Conservation (phyloP, 2,888 invertebrate species). For the Sisyra nigra region DNA sequence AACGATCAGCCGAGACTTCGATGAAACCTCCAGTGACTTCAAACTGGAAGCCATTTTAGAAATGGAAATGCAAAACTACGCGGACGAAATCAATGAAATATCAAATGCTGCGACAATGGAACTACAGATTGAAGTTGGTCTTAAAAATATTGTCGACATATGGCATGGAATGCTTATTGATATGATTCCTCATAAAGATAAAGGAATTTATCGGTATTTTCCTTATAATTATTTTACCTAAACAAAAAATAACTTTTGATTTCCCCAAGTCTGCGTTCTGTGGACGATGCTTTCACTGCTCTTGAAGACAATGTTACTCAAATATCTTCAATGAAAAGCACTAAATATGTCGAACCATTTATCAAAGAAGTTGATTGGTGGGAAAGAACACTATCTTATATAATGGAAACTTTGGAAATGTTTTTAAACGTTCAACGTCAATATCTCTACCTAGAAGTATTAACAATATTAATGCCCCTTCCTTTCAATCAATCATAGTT, state of each 20-base stretch:
- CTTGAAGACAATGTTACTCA: slow-evolving; percentile 76
- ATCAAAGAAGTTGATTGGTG: slow-evolving; percentile 68
- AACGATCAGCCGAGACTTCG: slow-evolving; percentile 57
- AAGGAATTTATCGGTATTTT: slow-evolving; percentile 29
- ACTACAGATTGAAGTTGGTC: slow-evolving; percentile 65
- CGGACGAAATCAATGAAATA: slow-evolving; percentile 70
- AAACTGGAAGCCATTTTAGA: slow-evolving; percentile 66
- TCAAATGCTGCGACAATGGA: slow-evolving; percentile 83
- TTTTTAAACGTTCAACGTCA: slow-evolving; percentile 68
- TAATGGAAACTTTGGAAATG: slow-evolving; percentile 68
- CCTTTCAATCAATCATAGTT: background rate
- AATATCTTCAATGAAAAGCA: slow-evolving; percentile 75
- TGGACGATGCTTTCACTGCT: slow-evolving; percentile 63
- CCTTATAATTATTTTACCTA: background rate
- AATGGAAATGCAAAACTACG: slow-evolving; percentile 66
- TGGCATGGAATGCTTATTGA: slow-evolving; percentile 61
- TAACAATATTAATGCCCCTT: background rate
- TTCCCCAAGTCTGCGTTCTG: slow-evolving; percentile 52
- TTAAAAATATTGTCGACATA: slow-evolving; percentile 49
- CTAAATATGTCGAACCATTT: slow-evolving; percentile 75
- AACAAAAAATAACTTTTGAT: slow-evolving; percentile 28
- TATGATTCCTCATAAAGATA: slow-evolving; percentile 52
- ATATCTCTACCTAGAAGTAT: slow-evolving; percentile 67
- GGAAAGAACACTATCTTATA: slow-evolving; percentile 68
- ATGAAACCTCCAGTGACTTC: slow-evolving; percentile 61